Evolutionary conservation across 1,140 invertebrate species (phyloP).

Genomic region (Nephotettix cincticeps): DNA sequence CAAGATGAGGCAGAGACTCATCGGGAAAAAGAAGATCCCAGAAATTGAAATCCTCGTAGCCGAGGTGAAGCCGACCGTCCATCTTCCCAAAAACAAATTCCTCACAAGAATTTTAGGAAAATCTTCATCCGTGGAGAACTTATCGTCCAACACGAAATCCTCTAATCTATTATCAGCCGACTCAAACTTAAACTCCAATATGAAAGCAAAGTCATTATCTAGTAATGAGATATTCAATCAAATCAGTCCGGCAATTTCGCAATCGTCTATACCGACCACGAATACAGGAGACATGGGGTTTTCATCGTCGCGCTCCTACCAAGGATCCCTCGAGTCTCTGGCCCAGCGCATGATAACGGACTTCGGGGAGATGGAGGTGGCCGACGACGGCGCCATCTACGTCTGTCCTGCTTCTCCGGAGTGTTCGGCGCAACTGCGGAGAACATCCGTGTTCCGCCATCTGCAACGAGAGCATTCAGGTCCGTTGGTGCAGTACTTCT

Average conservation of each 20-base stretch:
- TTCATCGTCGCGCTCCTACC: slow-evolving; percentile 20
- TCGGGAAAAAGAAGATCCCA: slow-evolving; percentile 31
- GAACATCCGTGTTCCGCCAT: slow-evolving; percentile 14
- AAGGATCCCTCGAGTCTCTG: slow-evolving; percentile 26
- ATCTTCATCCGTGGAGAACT: slow-evolving; percentile 34
- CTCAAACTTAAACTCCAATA: neutral
- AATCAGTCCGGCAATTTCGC: neutral
- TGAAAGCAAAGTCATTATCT: slow-evolving; percentile 27
- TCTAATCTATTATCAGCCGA: slow-evolving; percentile 1
- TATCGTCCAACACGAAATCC: slow-evolving; percentile 9
- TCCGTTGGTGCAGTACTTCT: slow-evolving; percentile 28
- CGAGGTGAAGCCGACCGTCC: neutral
- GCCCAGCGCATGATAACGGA: slow-evolving; percentile 15
- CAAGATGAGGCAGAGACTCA: slow-evolving; percentile 29
- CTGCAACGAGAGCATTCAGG: slow-evolving; percentile 25
- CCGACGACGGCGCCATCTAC: slow-evolving; percentile 24
- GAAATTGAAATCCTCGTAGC: neutral
- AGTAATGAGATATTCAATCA: slow-evolving; percentile 28
- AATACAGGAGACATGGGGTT: slow-evolving; percentile 7
- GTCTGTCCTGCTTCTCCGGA: slow-evolving; percentile 15
- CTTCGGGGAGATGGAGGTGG: slow-evolving; percentile 9
- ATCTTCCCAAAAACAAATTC: slow-evolving; percentile 32
- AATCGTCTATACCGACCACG: neutral
- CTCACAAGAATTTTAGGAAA: slow-evolving; percentile 32
- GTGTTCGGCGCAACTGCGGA: slow-evolving; percentile 10